phyloP scores from a whole-genome alignment of 2,113 vertebrate species.

The Varanus salvator region DNA sequence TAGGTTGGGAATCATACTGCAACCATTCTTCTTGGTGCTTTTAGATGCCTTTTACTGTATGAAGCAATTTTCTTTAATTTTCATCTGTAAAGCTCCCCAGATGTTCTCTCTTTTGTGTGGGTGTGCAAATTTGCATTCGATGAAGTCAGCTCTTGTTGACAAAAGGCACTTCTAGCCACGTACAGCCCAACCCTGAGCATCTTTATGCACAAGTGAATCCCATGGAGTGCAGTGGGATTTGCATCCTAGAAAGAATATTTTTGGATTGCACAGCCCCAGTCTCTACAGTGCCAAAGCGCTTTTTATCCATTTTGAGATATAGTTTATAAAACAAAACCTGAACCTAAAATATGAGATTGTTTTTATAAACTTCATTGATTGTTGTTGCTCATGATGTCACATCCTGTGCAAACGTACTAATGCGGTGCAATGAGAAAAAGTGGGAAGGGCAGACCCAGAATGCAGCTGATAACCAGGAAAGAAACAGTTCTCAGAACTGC shows the following conservation, averaged over 20 bases:
- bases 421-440: background rate
- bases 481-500: background rate
- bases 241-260: background rate
- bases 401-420: background rate
- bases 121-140: conserved; percentile 24
- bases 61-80: conserved; percentile 22
- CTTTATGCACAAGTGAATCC: background rate
- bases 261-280: too few relatives aligned
- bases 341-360: background rate
- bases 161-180: conserved; percentile 6
- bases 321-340: background rate
- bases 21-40: background rate
- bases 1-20: conserved; percentile 2
- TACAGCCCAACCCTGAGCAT: background rate
- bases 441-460: background rate
- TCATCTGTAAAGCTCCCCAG: background rate
- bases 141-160: conserved; percentile 28
- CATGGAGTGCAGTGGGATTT: background rate
- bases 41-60: conserved; percentile 9
- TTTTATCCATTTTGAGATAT: background rate
- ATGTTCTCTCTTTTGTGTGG: conserved; percentile 11
- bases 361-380: background rate
- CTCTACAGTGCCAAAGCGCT: background rate
- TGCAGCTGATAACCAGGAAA: background rate
- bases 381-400: background rate